A percentile compares a stretch with the other conserved stretches of the same genome.
Conservation (phyloP, 1,140 invertebrate genomes). For the Drosophila ogumai region DNA sequence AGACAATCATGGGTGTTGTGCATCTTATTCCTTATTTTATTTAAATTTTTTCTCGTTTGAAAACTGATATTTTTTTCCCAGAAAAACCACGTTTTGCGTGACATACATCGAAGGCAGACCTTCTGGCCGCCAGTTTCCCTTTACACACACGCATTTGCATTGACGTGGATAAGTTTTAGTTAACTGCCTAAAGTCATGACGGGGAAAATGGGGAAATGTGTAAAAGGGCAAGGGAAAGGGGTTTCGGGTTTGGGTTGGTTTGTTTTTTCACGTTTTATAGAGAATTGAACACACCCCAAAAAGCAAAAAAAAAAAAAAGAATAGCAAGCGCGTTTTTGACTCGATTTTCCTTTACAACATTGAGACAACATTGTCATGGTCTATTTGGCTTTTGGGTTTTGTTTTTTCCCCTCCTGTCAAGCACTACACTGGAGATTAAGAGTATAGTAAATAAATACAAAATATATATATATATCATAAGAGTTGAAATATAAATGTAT, state of each 20-base stretch:
- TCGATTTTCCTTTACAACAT: conserved; percentile 50
- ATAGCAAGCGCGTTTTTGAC: conserved; percentile 19
- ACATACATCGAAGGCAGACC: conserved; percentile 43
- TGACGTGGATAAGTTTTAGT: conserved; percentile 60
- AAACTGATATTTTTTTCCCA: conserved; percentile 58
- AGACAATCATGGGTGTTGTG: too few relatives aligned
- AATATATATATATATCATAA: too few relatives aligned
- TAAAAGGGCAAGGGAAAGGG: conserved; percentile 1
- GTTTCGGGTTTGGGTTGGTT: conserved; percentile 10
- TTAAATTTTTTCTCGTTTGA: conserved; percentile 62
- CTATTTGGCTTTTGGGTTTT: conserved; percentile 77
- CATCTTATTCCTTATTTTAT: neutral
- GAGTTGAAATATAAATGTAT: neutral
- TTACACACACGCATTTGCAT: conserved; percentile 46
- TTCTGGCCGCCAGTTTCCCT: conserved; percentile 5
- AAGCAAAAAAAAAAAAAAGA: conserved; percentile 14
- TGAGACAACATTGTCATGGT: conserved; percentile 69
- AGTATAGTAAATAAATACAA: too few relatives aligned
- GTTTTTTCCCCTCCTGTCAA: conserved; percentile 9
- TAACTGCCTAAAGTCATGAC: conserved; percentile 44
- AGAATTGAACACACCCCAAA: conserved; percentile 50
- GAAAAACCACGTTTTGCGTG: conserved; percentile 19
- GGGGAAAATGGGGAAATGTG: conserved; percentile 6
- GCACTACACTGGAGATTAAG: conserved; percentile 1
- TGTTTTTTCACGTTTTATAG: conserved; percentile 23